These are phyloP conservation scores for Zophobas atratus DNA, from an alignment of 1,140 invertebrate species.

Conservation along the genomic window DNA sequence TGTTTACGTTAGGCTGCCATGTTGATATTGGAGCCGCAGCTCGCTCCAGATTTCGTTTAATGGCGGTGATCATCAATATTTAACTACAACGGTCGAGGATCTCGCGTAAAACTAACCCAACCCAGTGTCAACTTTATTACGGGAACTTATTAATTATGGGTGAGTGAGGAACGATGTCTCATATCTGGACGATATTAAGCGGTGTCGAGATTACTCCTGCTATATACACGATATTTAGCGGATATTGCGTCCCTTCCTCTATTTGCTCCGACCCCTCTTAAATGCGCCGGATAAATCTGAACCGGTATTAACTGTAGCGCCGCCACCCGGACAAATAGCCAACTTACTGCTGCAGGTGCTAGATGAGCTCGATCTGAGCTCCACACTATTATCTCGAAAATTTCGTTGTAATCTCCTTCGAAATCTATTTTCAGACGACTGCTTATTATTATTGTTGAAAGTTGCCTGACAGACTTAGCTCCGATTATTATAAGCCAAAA, in stretches of 20 bases:
- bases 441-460: too few species aligned
- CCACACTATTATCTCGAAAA: too few species aligned
- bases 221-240: slow-evolving; percentile 42
- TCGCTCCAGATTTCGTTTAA: slow-evolving; percentile 56
- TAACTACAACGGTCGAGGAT: slow-evolving; percentile 27
- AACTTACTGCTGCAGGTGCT: neutral
- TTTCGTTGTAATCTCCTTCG: too few species aligned
- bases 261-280: slow-evolving; percentile 27
- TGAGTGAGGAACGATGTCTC: slow-evolving; percentile 9
- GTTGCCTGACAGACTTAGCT: too few species aligned
- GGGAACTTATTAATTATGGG: slow-evolving; percentile 33
- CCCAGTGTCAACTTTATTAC: slow-evolving; percentile 37
- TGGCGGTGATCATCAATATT: slow-evolving; percentile 43
- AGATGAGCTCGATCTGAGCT: too few species aligned
- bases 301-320: slow-evolving; percentile 9
- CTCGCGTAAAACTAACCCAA: slow-evolving; percentile 24
- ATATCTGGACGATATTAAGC: slow-evolving; percentile 42
- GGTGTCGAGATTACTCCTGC: slow-evolving; percentile 21
- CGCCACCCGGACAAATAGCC: neutral
- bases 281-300: slow-evolving; percentile 26
- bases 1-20: slow-evolving; percentile 52
- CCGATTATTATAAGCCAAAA: too few species aligned
- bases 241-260: slow-evolving; percentile 42
- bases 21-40: slow-evolving; percentile 46
- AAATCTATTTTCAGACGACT: too few species aligned